Evolutionary conservation across 2,113 vertebrate genomes (phyloP).

Genomic region (Hemiprocne comata): DNA sequence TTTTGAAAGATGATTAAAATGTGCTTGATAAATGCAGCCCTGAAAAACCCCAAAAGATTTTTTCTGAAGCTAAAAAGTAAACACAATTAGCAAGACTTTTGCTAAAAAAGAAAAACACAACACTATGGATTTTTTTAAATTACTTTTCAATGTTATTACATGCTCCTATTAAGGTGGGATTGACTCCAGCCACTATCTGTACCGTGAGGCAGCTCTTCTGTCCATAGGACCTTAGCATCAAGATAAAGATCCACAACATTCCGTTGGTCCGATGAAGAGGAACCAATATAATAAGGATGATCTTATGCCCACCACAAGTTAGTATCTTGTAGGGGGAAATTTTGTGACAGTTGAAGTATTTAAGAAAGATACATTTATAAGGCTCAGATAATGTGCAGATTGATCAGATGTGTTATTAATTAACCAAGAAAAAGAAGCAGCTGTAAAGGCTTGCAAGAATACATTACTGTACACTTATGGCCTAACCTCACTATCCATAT

Average conservation of each 20-base stretch:
- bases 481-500: conserved; percentile 43
- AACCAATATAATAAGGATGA: neutral
- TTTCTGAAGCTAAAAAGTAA: conserved; percentile 25
- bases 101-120: conserved; percentile 12
- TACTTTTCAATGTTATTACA: conserved; percentile 49
- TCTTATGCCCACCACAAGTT: neutral
- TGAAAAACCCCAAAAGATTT: conserved; percentile 5
- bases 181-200: neutral
- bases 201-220: neutral
- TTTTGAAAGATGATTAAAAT: conserved; percentile 43
- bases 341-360: neutral
- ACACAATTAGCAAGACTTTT: conserved; percentile 34
- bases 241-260: neutral
- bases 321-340: neutral
- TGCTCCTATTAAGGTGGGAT: conserved; percentile 13
- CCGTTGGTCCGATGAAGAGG: neutral
- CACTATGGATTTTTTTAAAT: conserved; percentile 12
- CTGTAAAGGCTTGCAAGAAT: conserved; percentile 17
- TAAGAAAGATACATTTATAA: neutral
- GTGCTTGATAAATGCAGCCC: conserved; percentile 4
- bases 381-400: neutral
- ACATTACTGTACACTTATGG: neutral
- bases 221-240: neutral
- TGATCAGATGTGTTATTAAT: conserved; percentile 26
- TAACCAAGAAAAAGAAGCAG: conserved; percentile 24